These are phyloP conservation scores for Hirtodrosophila confusa DNA, from an alignment of 2,888 invertebrate species.

Conservation along the genomic window DNA sequence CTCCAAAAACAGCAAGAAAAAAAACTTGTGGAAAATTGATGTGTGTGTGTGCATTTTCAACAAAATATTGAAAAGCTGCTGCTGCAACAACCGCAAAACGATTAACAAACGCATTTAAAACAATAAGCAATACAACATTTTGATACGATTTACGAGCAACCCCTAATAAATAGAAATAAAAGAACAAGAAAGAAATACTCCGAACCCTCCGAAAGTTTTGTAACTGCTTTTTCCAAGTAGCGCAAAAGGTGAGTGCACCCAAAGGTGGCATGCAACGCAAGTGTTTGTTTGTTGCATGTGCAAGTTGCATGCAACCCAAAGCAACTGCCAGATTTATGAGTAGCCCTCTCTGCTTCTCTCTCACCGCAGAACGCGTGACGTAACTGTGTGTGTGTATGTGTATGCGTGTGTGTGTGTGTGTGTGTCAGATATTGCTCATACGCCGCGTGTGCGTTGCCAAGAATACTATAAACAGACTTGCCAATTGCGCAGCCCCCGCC, in stretches of 20 bases:
- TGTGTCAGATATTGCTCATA: constrained; percentile 65
- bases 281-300: constrained; percentile 4
- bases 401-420: constrained; percentile 17
- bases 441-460: constrained; percentile 50
- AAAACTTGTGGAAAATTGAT: neutral
- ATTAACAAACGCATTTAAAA: constrained; percentile 48
- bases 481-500: neutral
- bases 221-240: constrained; percentile 30
- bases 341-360: neutral
- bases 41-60: neutral
- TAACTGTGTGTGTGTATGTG: constrained; percentile 35
- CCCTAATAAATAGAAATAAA: constrained; percentile 6
- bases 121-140: constrained; percentile 22
- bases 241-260: constrained; percentile 68
- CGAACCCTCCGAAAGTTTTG: constrained; percentile 27
- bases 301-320: constrained; percentile 41
- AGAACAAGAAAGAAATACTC: constrained; percentile 11
- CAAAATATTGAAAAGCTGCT: neutral
- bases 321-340: constrained; percentile 12
- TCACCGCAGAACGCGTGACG: constrained; percentile 29
- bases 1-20: constrained; percentile 30
- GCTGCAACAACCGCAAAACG: neutral
- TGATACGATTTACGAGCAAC: constrained; percentile 50
- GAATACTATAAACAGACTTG: constrained; percentile 46
- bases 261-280: constrained; percentile 14